Evolutionary conservation across 2,888 invertebrate genomes (phyloP), one percentile per base, ranked within the genome.

Genomic region (Cheilosia soror): DNA sequence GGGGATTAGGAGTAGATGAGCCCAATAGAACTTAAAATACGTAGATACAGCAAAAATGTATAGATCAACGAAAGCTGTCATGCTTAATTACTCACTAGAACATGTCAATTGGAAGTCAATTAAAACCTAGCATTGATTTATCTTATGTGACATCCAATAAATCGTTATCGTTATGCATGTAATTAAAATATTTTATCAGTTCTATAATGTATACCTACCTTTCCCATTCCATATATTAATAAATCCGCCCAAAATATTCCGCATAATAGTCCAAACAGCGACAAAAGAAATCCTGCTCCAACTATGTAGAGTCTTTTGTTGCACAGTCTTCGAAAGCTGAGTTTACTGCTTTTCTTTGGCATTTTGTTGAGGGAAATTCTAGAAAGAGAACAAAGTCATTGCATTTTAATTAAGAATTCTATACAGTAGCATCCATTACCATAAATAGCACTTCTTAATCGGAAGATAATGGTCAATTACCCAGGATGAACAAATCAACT

Each of bases 181-280:
- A 27, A 79, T 79, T 37, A 49, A 73, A 79, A 51, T 37, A 11
- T 37, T 11, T 4, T 11, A 37, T 3, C 4, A 9, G 13, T 9
- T 9, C 77, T 7, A 6, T 15, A 9, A 51, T 9, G 27, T 55
- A n/a, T n/a, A 29, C 31, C 89, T 89, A 92, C 93, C 91, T 91
- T 91, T 55, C 90, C 89, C 87, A 92, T 88, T 85, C 92, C 91
- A 75, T 87, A 87, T 82, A 90, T 88, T 88, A 92, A 92, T 75
- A 93, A 88, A 65, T 91, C 90, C 76, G 90, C 90, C 92, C 92
- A 93, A 88, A 92, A 92, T 88, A 93, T 90, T 55, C 91, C 92
- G 60, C 88, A 89, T 51, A 91, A 71, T 40, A 92, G 89, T 75
- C 91, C 91, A 57, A 89, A 88, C 11, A 91, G 76, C 11, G 89